These are phyloP conservation scores for Seriola aureovittata DNA, from an alignment of 2,113 vertebrate species.

Conservation along the genomic window DNA sequence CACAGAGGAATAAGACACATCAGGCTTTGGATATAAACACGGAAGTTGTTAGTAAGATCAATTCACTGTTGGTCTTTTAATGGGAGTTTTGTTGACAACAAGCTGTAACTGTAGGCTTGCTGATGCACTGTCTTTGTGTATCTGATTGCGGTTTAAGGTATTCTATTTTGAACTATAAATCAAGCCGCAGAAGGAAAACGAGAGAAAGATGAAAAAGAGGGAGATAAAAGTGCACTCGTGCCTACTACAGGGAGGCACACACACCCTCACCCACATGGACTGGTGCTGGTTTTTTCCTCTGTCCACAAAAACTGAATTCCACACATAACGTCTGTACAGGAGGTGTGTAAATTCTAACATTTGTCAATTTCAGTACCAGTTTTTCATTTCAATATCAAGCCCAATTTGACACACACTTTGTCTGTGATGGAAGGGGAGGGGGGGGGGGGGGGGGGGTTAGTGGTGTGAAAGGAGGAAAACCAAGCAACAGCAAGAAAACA, in stretches of 20 bases:
- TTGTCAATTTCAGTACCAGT: conserved; percentile 41
- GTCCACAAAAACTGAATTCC: conserved; percentile 2
- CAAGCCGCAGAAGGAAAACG: not conserved
- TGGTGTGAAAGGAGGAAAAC: conserved; percentile 30
- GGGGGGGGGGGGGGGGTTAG: conserved; percentile 9
- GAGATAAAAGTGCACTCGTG: not conserved
- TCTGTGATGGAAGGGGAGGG: conserved; percentile 14
- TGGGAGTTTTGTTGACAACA: not conserved
- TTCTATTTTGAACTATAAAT: not conserved
- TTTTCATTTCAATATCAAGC: conserved; percentile 56
- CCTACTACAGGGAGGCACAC: not conserved
- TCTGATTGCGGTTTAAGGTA: not conserved
- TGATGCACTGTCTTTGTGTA: not conserved
- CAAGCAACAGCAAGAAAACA: conserved; percentile 21
- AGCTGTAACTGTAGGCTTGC: not conserved
- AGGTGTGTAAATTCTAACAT: conserved; percentile 44
- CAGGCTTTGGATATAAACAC: not conserved
- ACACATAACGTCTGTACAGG: not conserved
- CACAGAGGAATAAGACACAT: not conserved
- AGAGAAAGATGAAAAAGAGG: not conserved
- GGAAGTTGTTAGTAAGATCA: too few relatives aligned
- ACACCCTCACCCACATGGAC: not conserved
- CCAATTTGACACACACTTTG: conserved; percentile 49
- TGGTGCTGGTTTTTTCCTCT: not conserved
- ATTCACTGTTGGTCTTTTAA: not conserved